A percentile compares a stretch with the other conserved stretches of the same genome.
Evolutionary conservation across 2,113 vertebrate genomes (phyloP).

Genomic region (Todiramphus chloris): DNA sequence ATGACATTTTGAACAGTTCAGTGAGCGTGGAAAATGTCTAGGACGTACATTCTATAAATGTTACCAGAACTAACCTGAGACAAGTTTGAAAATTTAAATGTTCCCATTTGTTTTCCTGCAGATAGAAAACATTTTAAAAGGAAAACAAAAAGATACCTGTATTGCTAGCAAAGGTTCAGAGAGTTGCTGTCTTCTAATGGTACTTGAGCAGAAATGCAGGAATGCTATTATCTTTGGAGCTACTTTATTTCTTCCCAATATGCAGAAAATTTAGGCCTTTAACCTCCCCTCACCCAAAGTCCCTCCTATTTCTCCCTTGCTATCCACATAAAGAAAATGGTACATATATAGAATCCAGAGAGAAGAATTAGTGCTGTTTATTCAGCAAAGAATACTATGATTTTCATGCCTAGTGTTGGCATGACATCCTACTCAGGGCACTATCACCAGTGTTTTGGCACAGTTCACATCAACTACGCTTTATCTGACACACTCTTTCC

Average conservation of each 20-base stretch:
- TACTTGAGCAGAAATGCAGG: neutral
- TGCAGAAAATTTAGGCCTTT: neutral
- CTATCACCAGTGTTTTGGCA: neutral
- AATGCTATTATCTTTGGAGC: neutral
- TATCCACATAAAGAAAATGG: neutral
- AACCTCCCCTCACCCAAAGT: rapidly evolving
- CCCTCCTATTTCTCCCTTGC: neutral
- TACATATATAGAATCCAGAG: neutral
- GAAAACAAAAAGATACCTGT: neutral
- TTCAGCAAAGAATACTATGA: neutral
- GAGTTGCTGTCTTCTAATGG: neutral
- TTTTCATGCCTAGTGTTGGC: neutral
- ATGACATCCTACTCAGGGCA: neutral
- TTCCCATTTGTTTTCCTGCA: neutral
- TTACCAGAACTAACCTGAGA: neutral
- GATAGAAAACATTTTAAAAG: neutral
- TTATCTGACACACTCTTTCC: neutral
- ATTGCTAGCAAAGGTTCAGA: neutral
- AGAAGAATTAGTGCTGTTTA: neutral
- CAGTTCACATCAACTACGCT: neutral
- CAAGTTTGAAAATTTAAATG: neutral
- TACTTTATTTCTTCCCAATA: neutral
- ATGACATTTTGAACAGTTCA: slow-evolving; percentile 43
- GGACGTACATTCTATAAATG: neutral
- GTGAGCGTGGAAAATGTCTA: neutral